phyloP scores from a whole-genome alignment of 2,113 vertebrate species.

The Aegypius monachus region DNA sequence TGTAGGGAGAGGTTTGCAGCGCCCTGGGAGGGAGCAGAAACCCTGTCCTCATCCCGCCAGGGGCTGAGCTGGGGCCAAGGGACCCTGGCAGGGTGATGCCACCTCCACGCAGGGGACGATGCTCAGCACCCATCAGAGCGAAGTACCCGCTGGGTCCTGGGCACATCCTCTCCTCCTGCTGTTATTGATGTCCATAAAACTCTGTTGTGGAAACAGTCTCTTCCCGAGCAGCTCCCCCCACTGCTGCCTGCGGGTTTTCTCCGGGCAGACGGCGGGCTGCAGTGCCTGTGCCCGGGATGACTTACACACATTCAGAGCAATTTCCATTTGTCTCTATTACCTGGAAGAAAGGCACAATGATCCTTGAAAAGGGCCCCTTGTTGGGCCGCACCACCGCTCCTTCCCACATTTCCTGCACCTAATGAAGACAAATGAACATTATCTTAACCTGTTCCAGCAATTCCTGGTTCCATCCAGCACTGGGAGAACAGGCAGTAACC shows the following conservation, averaged over 20 bases:
- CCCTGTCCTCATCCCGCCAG: fast-evolving
- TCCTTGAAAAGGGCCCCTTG: conserved; percentile 10
- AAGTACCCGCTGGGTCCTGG: fast-evolving
- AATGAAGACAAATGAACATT: not conserved
- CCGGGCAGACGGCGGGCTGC: not conserved
- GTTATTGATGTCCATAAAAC: not conserved
- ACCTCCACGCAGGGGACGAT: fast-evolving
- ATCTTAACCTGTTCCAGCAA: not conserved
- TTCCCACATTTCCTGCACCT: not conserved
- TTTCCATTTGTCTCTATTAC: not conserved
- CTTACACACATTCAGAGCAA: fast-evolving
- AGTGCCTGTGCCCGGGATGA: not conserved
- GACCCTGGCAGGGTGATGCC: not conserved
- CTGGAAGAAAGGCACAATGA: not conserved
- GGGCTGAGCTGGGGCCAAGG: not conserved
- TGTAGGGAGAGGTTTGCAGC: not conserved
- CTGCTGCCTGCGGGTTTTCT: not conserved
- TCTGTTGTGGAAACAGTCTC: not conserved
- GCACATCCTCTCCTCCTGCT: not conserved
- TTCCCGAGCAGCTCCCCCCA: fast-evolving
- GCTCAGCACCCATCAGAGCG: not conserved
- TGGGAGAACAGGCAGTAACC: not conserved
- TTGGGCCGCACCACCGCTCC: not conserved
- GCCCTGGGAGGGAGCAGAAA: not conserved
- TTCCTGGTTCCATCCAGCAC: not conserved